These are phyloP conservation scores for Arctopsyche grandis DNA, from an alignment of 1,140 invertebrate species.

Conservation along the genomic window DNA sequence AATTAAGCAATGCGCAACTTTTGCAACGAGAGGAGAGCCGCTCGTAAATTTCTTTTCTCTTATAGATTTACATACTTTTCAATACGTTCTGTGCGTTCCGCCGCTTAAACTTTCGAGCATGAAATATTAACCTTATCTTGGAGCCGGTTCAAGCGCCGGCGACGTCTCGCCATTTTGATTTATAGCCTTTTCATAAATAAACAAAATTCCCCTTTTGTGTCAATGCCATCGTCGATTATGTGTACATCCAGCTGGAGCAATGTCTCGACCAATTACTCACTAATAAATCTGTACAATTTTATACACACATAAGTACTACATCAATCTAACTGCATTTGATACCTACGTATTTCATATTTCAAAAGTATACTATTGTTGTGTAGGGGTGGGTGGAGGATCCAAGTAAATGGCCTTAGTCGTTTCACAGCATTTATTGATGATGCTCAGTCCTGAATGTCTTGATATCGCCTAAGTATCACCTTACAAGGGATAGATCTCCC, in stretches of 20 bases:
- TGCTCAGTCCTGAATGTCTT: too few relatives aligned
- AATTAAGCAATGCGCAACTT: constrained; percentile 54
- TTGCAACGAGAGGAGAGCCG: constrained; percentile 36
- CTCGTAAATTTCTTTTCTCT: constrained; percentile 42
- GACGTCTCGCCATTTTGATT: constrained; percentile 23
- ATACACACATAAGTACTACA: too few relatives aligned
- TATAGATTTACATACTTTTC: constrained; percentile 46
- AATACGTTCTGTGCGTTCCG: constrained; percentile 38
- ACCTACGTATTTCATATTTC: too few relatives aligned
- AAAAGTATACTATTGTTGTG: too few relatives aligned
- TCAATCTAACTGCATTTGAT: too few relatives aligned
- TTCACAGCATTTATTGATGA: too few relatives aligned
- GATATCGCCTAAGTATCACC: too few relatives aligned
- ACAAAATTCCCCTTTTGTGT: not conserved
- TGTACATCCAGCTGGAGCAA: not conserved
- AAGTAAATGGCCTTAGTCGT: too few relatives aligned
- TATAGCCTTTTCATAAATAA: not conserved
- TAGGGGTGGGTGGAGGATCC: too few relatives aligned
- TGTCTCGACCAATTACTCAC: too few relatives aligned
- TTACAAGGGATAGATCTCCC: too few relatives aligned
- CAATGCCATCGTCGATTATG: not conserved
- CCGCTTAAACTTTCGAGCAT: constrained; percentile 33
- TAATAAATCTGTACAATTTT: too few relatives aligned
- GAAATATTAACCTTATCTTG: constrained; percentile 40
- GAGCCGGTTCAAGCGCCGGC: constrained; percentile 23